Percentiles rank a stretch among this genome's conserved stretches.
Evolutionary conservation across 2,113 vertebrate genomes (phyloP).

Genomic region (Anguilla japonica): DNA sequence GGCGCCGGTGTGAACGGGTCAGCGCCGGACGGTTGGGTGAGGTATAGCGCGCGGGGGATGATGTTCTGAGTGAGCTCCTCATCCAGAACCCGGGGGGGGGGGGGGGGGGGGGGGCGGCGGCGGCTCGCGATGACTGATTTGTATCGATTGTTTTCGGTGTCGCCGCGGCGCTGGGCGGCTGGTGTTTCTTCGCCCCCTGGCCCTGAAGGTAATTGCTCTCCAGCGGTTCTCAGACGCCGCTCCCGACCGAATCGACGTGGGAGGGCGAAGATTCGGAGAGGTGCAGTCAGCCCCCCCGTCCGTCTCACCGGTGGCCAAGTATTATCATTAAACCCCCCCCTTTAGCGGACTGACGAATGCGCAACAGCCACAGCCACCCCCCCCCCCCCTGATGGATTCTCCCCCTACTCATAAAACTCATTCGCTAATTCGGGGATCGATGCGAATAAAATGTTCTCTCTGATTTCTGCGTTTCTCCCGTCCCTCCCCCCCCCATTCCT

Average conservation of each 20-base stretch:
- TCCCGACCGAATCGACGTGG: neutral
- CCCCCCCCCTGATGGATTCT: conserved; percentile 39
- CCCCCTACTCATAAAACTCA: conserved; percentile 48
- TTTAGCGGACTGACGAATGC: conserved; percentile 30
- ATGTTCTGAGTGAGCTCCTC: neutral
- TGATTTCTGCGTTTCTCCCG: conserved; percentile 21
- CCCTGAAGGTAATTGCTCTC: neutral
- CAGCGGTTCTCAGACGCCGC: neutral
- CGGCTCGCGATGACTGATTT: neutral
- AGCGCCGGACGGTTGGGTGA: neutral
- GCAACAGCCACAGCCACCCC: conserved; percentile 30
- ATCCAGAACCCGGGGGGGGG: neutral
- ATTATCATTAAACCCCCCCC: neutral
- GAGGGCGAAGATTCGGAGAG: neutral
- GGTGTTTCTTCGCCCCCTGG: neutral
- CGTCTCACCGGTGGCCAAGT: neutral
- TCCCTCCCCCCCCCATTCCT: neutral
- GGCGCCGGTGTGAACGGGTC: neutral
- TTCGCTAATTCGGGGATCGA: conserved; percentile 63
- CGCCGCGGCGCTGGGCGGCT: neutral
- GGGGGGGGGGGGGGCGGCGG: too few relatives aligned
- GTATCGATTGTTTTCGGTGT: neutral
- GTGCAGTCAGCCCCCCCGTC: neutral
- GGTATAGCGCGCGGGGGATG: neutral
- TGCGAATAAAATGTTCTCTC: conserved; percentile 44